Evolutionary conservation across 2,113 vertebrate genomes (phyloP).

Genomic region (Neotragus moschatus): DNA sequence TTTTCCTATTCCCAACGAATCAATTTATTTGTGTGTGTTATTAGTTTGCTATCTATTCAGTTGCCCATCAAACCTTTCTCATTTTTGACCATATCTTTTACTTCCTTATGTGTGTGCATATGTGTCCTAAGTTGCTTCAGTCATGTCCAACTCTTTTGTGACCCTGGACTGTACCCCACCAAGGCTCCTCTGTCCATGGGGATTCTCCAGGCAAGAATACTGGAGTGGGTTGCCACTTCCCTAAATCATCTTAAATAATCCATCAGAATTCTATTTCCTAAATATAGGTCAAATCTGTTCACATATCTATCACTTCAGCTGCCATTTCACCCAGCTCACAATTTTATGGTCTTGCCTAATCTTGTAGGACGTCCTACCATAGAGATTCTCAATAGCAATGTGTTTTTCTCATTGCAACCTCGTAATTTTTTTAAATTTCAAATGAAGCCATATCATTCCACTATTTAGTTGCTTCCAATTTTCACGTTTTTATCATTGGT

Average conservation of each 20-base stretch:
- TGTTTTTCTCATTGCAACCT: not conserved
- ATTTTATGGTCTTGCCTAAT: not conserved
- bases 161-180: not conserved
- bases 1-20: not conserved
- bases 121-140: not conserved
- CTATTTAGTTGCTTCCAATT: not conserved
- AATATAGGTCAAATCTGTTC: not conserved
- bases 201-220: not conserved
- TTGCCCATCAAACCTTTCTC: not conserved
- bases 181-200: not conserved
- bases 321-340: not conserved
- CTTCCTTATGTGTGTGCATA: accelerated
- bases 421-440: not conserved
- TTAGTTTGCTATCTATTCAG: not conserved
- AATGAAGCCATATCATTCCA: not conserved
- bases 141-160: not conserved
- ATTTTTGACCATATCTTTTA: not conserved
- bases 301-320: not conserved
- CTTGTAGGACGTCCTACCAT: not conserved
- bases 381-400: not conserved
- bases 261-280: not conserved
- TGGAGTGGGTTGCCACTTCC: not conserved
- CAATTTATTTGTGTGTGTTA: not conserved
- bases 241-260: not conserved
- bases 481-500: not conserved